These are phyloP conservation scores for Corythornis leucogaster DNA, from an alignment of 2,797 vertebrate species.

Conservation along the genomic window DNA sequence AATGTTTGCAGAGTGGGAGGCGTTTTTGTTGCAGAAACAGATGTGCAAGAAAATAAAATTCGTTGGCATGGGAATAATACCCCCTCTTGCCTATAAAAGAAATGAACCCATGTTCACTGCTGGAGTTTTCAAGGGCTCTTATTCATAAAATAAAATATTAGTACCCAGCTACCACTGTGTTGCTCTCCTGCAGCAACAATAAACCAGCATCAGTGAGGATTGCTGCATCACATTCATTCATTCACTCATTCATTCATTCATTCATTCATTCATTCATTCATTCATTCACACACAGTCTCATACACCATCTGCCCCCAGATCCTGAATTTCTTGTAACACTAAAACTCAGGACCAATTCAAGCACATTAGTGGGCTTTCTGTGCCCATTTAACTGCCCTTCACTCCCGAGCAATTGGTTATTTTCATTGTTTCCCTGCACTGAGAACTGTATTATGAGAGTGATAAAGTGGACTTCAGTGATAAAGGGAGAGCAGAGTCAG, in stretches of 20 bases:
- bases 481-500: background rate
- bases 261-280: background rate
- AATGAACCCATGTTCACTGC: constrained; percentile 66
- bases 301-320: constrained; percentile 33
- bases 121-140: constrained; percentile 69
- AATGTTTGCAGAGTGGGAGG: constrained; percentile 65
- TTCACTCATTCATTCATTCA: background rate
- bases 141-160: constrained; percentile 75
- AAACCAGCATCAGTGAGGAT: constrained; percentile 48
- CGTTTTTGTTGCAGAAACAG: constrained; percentile 71
- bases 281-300: constrained; percentile 30
- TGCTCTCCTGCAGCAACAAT: constrained; percentile 67
- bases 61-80: constrained; percentile 71
- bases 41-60: constrained; percentile 74
- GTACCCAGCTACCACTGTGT: constrained; percentile 41
- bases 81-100: constrained; percentile 67
- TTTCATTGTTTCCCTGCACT: background rate
- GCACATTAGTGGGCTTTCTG: background rate
- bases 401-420: background rate
- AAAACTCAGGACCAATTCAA: constrained; percentile 29
- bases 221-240: background rate
- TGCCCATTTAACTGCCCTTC: background rate
- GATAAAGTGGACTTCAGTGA: background rate
- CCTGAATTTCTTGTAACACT: constrained; percentile 30
- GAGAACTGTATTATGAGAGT: background rate